phyloP scores from a whole-genome alignment of 2,797 vertebrate species.

The Gymnothorax reevesii region DNA sequence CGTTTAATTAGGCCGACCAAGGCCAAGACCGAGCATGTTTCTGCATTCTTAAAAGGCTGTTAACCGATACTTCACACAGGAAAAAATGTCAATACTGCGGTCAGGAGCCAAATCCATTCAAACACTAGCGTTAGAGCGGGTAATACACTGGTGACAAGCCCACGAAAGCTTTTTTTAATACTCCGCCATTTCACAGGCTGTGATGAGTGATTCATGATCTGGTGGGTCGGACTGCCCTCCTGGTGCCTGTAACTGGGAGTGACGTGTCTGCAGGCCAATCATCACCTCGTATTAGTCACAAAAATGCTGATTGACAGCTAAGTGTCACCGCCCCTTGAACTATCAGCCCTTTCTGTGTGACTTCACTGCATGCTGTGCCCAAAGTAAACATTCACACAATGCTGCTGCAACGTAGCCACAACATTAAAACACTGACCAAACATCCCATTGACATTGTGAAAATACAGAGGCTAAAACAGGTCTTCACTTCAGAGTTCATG shows the following conservation, averaged over 20 bases:
- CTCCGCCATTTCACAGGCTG: background rate
- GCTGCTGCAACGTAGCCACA: no score
- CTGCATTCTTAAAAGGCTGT: slow-evolving; percentile 57
- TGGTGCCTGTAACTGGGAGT: no score
- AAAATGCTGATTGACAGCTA: background rate
- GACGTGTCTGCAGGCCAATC: background rate
- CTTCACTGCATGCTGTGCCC: background rate
- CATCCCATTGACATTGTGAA: no score
- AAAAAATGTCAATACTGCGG: slow-evolving; percentile 65
- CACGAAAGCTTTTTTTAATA: background rate
- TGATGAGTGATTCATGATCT: background rate
- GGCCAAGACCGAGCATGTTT: background rate
- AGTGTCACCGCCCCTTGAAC: background rate
- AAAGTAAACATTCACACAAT: no score
- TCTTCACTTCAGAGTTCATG: no score
- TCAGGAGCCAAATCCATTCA: slow-evolving; percentile 8
- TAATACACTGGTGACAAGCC: slow-evolving; percentile 1
- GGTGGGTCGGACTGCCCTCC: background rate
- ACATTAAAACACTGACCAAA: no score
- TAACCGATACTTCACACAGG: slow-evolving; percentile 59
- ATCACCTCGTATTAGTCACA: background rate
- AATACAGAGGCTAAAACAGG: no score
- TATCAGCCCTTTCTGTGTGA: background rate
- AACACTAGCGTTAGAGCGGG: background rate
- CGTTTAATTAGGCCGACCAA: slow-evolving; percentile 16